Base-by-base conservation (phyloP, 2,797 vertebrate genomes). In the Acipenser transmontanus region DNA sequence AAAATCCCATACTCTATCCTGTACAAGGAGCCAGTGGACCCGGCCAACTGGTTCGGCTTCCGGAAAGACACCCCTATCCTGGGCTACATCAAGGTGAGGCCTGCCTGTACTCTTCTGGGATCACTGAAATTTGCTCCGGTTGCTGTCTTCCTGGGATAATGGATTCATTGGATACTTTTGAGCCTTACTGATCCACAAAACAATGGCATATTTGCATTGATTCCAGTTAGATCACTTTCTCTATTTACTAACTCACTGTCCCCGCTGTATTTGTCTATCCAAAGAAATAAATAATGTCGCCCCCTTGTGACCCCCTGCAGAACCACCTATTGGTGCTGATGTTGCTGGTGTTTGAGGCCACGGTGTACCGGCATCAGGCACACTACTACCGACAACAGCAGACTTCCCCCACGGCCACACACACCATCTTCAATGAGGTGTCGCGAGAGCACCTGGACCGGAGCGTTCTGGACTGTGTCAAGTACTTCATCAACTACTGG, bases 1-100 rank as follows among this genome's bases (percentile, higher is more conserved):
- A 95, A 98, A 74, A 74, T 95, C 49, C 8, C 0, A 49, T 86
- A 86, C 76, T 98, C 96, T 0, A 75, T 84, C 0, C 85, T 98
- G 14, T 97, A 96, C 75, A 81, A 68, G 0, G 85, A 81, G 7
- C 92, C 92, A 0, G 81, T 99, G 7, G 97, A 99, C 77, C 96
- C 97, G 0, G 95, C 97, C 66, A 91, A 89, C 69, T 99, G 97
- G 97, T 98, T 98, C 6, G 96, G 97, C 10, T 91, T 99, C 68
- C 88, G 88, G 68, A 98, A 99, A 73, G 90, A 91, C 4, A 86
- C 75, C 54, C 91, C 93, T 0, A 91, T 88, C 60, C 82, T 97
- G 54, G 92, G 88, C 10, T 99, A 98, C 77, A 91, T 93, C 81
- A 93, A 96, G 90, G 96, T 98, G 73, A 73, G 84, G 6, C 17